A percentile compares a stretch with the other conserved stretches of the same genome.
These are phyloP conservation scores for Clytia hemisphaerica DNA, from an alignment of 30 jellyfish, hydroid and myxozoan species.

Conservation along the genomic window DNA sequence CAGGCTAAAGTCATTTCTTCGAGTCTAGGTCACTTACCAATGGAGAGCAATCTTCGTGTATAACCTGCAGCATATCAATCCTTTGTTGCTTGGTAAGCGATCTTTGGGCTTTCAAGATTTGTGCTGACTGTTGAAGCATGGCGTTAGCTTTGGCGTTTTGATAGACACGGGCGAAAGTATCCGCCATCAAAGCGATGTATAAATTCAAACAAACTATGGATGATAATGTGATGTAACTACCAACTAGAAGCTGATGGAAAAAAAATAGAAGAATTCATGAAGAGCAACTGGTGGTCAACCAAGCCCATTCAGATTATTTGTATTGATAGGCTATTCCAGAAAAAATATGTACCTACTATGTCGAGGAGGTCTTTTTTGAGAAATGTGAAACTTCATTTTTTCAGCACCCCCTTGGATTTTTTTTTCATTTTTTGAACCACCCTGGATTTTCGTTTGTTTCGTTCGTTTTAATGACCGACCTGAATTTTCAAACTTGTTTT, in stretches of 20 bases:
- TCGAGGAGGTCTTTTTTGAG: too few species aligned
- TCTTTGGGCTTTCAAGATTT: conserved; percentile 67
- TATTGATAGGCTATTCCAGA: too few species aligned
- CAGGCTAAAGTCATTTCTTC: not conserved
- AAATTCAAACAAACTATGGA: conserved; percentile 83
- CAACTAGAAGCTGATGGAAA: conserved; percentile 62
- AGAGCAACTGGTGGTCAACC: too few species aligned
- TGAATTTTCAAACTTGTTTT: too few species aligned
- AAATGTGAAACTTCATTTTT: too few species aligned
- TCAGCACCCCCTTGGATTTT: too few species aligned
- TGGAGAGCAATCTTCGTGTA: conserved; percentile 90
- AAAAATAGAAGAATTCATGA: too few species aligned
- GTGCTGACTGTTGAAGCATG: conserved; percentile 92
- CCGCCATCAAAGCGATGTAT: conserved; percentile 90
- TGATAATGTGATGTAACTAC: conserved; percentile 85
- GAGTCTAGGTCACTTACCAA: conserved; percentile 48
- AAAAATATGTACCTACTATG: too few species aligned
- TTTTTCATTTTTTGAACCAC: too few species aligned
- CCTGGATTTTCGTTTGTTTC: too few species aligned
- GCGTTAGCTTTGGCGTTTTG: conserved; percentile 98
- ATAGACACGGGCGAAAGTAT: conserved; percentile 89
- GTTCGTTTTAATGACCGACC: too few species aligned
- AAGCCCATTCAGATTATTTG: too few species aligned
- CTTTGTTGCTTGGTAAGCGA: conserved; percentile 70
- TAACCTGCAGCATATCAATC: conserved; percentile 58